Evolutionary conservation across 2,888 invertebrate genomes (phyloP), one percentile per base, ranked within the genome.

Genomic region (Macaria liturata): DNA sequence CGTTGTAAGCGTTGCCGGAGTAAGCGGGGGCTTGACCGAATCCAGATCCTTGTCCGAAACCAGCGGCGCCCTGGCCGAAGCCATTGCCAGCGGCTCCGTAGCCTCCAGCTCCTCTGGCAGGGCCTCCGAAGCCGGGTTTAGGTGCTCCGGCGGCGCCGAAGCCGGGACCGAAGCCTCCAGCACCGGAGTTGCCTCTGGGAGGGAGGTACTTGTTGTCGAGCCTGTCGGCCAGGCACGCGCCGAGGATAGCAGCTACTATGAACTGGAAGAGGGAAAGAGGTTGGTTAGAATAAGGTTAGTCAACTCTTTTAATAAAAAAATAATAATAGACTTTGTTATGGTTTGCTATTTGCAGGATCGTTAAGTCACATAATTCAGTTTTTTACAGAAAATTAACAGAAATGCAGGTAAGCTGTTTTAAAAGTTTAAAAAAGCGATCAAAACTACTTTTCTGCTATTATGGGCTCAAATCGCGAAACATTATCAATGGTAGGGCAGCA

Each of bases 141-240:
- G 66, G 61, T 3, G 67, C 68, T 6, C 67, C 71, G n/a, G 57
- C 67, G n/a, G 42, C 61, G 9, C 65, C 62, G 49, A 81, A 76
- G 3, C 81, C 83, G 2, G 80, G 81, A 6, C 85, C 86, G 66
- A 84, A 85, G 3, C 90, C 51, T 6, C 51, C 88, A 62, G 89
- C 84, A 1, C 89, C 86, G 49, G 84, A 72, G 54, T 87, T 87
- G 51, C 88, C 88, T 76, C 91, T 85, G 61, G 91, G 91, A 30
- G 91, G 91, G 65, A 91, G 85, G 83, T 91, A 91, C 70, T 88
- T 86, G 80, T 91, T 91, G 70, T 91, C 91, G 47, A 91, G 81
- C 53, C 91, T 89, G 74, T 85, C 91, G 66, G 90, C 90, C 64
- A 90, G 76, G 78, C 90, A 89, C 61, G 81, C 86, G 66, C 90